Evolutionary conservation across 2,797 vertebrate species (phyloP).

Genomic region (Moxostoma hubbsi): DNA sequence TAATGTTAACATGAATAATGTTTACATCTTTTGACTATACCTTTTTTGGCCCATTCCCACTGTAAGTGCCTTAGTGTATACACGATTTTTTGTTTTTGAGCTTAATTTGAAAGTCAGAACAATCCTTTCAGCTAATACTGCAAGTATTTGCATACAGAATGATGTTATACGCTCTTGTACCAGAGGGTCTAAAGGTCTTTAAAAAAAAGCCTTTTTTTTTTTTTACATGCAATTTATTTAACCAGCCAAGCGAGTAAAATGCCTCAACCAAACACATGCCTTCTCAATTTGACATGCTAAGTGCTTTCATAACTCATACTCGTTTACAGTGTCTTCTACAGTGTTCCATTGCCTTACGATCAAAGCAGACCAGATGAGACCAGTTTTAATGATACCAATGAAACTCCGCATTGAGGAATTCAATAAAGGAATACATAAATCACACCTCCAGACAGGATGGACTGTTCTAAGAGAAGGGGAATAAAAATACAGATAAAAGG

Average conservation of each 20-base stretch:
- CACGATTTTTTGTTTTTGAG: too few species aligned
- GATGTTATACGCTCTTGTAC: background rate
- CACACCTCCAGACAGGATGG: conserved; percentile 30
- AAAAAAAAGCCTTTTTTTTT: background rate
- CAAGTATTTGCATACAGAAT: too few species aligned
- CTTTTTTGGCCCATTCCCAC: too few species aligned
- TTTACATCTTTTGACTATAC: too few species aligned
- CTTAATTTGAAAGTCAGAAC: too few species aligned
- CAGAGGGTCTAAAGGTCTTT: background rate
- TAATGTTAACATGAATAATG: too few species aligned
- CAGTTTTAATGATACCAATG: conserved; percentile 12
- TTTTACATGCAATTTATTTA: background rate
- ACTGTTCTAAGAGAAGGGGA: conserved; percentile 12
- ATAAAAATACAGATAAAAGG: conserved; percentile 10
- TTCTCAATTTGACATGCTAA: background rate
- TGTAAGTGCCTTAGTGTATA: too few species aligned
- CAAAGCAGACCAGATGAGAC: conserved; percentile 28
- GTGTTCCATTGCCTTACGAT: conserved; percentile 13
- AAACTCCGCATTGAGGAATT: conserved; percentile 37
- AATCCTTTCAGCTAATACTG: too few species aligned
- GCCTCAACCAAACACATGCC: background rate
- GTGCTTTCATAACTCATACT: conserved; percentile 25
- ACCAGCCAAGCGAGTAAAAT: background rate
- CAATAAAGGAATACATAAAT: conserved; percentile 53
- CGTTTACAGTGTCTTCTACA: conserved; percentile 1